These are phyloP conservation scores for Lepidochitona cinerea DNA, from an alignment of 2,888 invertebrate species.

Conservation along the genomic window DNA sequence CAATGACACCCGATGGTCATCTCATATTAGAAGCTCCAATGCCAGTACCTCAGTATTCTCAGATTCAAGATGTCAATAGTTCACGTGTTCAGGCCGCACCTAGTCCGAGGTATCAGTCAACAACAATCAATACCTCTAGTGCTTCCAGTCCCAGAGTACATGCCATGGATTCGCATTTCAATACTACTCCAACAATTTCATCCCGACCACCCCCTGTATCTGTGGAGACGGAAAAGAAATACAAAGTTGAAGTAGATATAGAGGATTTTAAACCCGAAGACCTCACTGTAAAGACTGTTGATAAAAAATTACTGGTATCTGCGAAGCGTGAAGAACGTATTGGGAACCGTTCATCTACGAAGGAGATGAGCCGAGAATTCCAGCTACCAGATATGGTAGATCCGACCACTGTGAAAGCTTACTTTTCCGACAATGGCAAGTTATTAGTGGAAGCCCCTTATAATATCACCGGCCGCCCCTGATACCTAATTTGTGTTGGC, in stretches of 20 bases:
- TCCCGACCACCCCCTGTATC: constrained; percentile 22
- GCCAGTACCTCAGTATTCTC: constrained; percentile 19
- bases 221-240: constrained; percentile 53
- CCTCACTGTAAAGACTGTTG: constrained; percentile 66
- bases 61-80: not conserved
- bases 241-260: constrained; percentile 64
- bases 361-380: constrained; percentile 67
- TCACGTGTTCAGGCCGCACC: not conserved
- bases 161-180: constrained; percentile 11
- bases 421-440: constrained; percentile 65
- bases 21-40: constrained; percentile 56
- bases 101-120: constrained; percentile 22
- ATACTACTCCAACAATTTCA: constrained; percentile 12
- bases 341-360: constrained; percentile 62
- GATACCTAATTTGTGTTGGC: no score
- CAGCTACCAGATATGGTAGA: constrained; percentile 68
- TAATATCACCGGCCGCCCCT: not conserved
- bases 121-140: constrained; percentile 23
- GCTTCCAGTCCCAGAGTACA: constrained; percentile 26
- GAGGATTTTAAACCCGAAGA: constrained; percentile 69
- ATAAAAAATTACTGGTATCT: constrained; percentile 59
- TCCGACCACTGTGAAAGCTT: constrained; percentile 66
- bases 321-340: constrained; percentile 63
- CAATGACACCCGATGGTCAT: constrained; percentile 58
- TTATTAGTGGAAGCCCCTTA: constrained; percentile 67